phyloP scores from a whole-genome alignment of 2,797 vertebrate genomes.

The Otolemur crassicaudatus region DNA sequence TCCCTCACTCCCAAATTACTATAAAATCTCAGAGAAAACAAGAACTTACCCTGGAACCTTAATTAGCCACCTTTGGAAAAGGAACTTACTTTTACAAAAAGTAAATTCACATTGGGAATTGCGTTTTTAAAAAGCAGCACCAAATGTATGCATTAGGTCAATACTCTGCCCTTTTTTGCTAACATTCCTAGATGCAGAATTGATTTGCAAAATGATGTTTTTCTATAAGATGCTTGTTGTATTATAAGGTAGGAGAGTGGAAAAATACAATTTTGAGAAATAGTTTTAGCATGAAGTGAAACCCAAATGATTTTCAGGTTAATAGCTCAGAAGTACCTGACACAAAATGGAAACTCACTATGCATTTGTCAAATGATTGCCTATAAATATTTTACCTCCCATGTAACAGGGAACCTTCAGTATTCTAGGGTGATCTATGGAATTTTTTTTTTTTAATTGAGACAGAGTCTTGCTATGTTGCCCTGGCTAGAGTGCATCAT shows the following conservation, averaged over 20 bases:
- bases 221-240: conserved; percentile 30
- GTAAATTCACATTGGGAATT: neutral
- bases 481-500: neutral
- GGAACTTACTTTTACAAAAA: conserved; percentile 3
- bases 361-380: neutral
- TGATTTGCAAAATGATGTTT: conserved; percentile 44
- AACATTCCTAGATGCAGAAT: neutral
- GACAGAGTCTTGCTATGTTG: neutral
- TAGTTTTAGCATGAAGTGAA: conserved; percentile 54
- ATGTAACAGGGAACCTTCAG: neutral
- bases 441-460: neutral
- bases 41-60: neutral
- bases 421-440: neutral
- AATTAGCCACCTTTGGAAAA: conserved; percentile 1
- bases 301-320: conserved; percentile 26
- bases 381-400: conserved; percentile 48
- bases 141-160: neutral
- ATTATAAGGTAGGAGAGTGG: neutral
- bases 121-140: conserved; percentile 40
- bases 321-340: neutral
- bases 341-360: neutral
- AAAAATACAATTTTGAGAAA: conserved; percentile 46
- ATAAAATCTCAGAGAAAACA: conserved; percentile 16
- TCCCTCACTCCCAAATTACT: neutral
- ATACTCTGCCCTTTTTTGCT: neutral